phyloP scores from a whole-genome alignment of 2,888 invertebrate genomes.

The Apotomis capreana region DNA sequence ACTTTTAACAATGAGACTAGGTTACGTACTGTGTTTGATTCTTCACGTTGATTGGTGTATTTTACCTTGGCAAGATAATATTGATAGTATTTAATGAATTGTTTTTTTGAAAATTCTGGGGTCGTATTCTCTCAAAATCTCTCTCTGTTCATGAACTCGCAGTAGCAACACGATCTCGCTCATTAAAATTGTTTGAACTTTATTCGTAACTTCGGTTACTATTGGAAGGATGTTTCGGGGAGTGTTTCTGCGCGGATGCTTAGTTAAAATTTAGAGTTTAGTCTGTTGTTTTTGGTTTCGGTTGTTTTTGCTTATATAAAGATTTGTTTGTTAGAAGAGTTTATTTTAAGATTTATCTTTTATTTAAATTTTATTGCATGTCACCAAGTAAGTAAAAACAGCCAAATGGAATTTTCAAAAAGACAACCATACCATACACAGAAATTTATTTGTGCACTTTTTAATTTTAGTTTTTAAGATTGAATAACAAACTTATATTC shows the following conservation, averaged over 20 bases:
- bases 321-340: background rate
- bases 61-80: background rate
- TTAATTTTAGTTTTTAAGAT: too few relatives aligned
- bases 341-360: too few relatives aligned
- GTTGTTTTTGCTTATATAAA: background rate
- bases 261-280: background rate
- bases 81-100: background rate
- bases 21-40: background rate
- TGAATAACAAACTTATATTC: too few relatives aligned
- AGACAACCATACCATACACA: too few relatives aligned
- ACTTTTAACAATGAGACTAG: background rate
- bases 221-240: background rate
- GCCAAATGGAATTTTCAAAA: too few relatives aligned
- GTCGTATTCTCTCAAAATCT: background rate
- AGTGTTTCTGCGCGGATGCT: background rate
- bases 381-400: too few relatives aligned
- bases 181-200: constrained; percentile 14
- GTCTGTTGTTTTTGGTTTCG: too few relatives aligned
- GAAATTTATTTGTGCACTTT: too few relatives aligned
- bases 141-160: background rate
- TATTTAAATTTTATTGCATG: too few relatives aligned
- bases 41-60: background rate
- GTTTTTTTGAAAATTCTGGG: background rate
- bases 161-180: background rate
- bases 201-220: background rate